These are phyloP conservation scores for Leucoptera coffeella DNA, from an alignment of 2,888 invertebrate species.

Conservation along the genomic window DNA sequence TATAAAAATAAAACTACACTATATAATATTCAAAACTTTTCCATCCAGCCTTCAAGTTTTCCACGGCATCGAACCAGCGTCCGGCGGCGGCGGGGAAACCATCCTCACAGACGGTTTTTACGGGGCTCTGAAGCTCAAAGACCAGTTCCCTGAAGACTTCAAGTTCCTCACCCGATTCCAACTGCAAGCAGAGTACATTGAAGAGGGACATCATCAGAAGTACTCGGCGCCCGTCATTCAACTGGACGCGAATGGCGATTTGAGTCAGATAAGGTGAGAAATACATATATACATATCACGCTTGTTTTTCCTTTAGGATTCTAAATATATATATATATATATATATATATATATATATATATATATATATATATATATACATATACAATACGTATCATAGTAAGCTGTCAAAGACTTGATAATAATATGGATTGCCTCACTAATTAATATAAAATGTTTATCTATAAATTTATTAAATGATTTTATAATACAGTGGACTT, in stretches of 20 bases:
- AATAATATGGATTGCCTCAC: too few relatives aligned
- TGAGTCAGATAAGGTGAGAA: conserved; percentile 63
- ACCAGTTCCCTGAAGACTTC: conserved; percentile 49
- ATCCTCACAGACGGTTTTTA: conserved; percentile 69
- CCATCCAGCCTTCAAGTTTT: conserved; percentile 31
- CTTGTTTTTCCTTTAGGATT: too few relatives aligned
- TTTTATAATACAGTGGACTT: too few relatives aligned
- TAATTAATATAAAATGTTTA: too few relatives aligned
- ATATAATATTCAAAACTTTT: conserved; percentile 1
- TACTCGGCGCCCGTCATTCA: conserved; percentile 55
- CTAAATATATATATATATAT: too few relatives aligned
- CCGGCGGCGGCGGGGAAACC: conserved; percentile 65
- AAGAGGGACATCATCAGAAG: conserved; percentile 53
- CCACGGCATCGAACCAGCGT: conserved; percentile 32
- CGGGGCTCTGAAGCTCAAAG: conserved; percentile 52
- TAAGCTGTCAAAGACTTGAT: too few relatives aligned
- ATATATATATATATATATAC: too few relatives aligned
- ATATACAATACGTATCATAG: too few relatives aligned
- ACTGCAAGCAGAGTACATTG: conserved; percentile 60
- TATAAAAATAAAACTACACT: too few relatives aligned
- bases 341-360: too few relatives aligned
- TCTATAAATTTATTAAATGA: too few relatives aligned
- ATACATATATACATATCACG: too few relatives aligned
- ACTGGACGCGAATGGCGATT: conserved; percentile 44
- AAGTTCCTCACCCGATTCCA: conserved; percentile 49